phyloP scores from a whole-genome alignment of 2,113 vertebrate species.

The Progne subis region DNA sequence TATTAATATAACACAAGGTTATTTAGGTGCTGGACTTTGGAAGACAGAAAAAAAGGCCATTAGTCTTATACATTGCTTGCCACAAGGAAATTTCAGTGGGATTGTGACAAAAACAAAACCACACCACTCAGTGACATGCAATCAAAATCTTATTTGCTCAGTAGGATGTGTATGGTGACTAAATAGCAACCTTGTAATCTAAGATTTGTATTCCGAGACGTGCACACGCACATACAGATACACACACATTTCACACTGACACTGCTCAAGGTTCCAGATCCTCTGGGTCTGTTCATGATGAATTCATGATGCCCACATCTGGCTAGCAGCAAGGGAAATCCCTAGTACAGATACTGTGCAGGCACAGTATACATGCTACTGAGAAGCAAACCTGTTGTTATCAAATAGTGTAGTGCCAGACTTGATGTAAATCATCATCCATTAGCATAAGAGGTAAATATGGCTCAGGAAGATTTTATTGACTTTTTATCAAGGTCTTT shows the following conservation, averaged over 20 bases:
- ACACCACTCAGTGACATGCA: background rate
- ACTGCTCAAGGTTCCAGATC: background rate
- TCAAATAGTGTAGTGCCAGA: background rate
- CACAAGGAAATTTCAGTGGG: background rate
- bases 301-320: background rate
- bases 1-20: background rate
- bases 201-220: background rate
- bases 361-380: fast-evolving
- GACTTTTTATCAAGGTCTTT: background rate
- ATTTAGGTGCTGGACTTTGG: background rate
- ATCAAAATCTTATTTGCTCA: background rate
- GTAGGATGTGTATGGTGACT: background rate
- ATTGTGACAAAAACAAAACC: background rate
- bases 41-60: background rate
- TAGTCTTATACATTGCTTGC: background rate
- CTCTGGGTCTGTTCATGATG: background rate
- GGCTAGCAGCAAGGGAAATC: background rate
- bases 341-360: background rate
- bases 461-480: background rate
- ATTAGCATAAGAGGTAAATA: background rate
- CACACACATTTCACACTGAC: background rate
- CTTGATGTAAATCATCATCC: background rate
- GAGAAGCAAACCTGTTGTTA: background rate
- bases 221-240: background rate
- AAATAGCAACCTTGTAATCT: background rate